phyloP scores from a whole-genome alignment of 1,140 invertebrate species.

The Drosophila suzukii region DNA sequence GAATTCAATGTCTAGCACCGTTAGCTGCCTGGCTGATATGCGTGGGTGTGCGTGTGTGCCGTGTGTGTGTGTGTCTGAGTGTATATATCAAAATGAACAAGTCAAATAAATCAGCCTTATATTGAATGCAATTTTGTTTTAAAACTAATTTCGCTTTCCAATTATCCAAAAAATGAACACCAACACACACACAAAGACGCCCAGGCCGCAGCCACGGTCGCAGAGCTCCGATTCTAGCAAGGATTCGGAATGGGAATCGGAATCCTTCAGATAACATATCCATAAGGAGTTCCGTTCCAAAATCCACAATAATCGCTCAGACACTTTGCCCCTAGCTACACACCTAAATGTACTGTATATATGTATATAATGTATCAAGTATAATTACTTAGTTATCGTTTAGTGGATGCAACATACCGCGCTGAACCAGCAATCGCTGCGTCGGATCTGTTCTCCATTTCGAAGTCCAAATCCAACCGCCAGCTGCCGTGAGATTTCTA shows the following conservation, averaged over 20 bases:
- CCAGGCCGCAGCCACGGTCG: conserved; percentile 39
- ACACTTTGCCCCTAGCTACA: conserved; percentile 34
- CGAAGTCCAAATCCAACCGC: conserved; percentile 8
- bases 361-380: conserved; percentile 55
- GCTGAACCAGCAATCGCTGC: conserved; percentile 61
- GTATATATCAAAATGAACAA: conserved; percentile 70
- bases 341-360: conserved; percentile 51
- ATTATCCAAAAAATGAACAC: conserved; percentile 58
- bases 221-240: conserved; percentile 8
- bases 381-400: conserved; percentile 71
- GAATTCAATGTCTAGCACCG: conserved; percentile 34
- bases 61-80: conserved; percentile 17
- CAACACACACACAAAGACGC: conserved; percentile 53
- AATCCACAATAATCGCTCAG: conserved; percentile 8
- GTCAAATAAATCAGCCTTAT: conserved; percentile 82
- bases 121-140: conserved; percentile 74
- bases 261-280: conserved; percentile 8
- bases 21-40: conserved; percentile 45
- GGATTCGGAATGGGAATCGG: not conserved
- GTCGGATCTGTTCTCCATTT: conserved; percentile 1
- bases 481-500: conserved; percentile 71
- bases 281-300: conserved; percentile 4
- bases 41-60: conserved; percentile 35
- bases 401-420: conserved; percentile 82
- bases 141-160: conserved; percentile 72